phyloP scores from a whole-genome alignment of 2,888 invertebrate genomes.

The Anorthoa munda region DNA sequence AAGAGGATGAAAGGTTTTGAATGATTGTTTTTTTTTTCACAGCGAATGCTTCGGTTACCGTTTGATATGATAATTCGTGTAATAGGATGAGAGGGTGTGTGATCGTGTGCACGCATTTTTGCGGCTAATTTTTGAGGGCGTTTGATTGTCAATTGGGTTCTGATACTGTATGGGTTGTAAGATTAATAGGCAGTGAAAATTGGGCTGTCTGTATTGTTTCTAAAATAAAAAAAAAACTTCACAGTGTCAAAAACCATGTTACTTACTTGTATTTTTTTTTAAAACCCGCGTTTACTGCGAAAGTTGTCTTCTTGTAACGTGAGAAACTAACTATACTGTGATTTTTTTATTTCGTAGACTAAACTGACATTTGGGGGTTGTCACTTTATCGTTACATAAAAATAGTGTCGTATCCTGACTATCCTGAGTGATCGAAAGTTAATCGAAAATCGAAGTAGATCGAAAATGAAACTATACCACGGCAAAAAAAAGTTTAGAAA shows the following conservation, averaged over 20 bases:
- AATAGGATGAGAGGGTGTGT: slow-evolving; percentile 81
- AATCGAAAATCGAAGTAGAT: no score
- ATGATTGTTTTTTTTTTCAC: slow-evolving; percentile 85
- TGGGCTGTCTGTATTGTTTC: not conserved
- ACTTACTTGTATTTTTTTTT: not conserved
- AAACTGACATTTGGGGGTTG: no score
- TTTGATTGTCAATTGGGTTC: slow-evolving; percentile 62
- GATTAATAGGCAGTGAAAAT: slow-evolving; percentile 48
- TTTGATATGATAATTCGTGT: slow-evolving; percentile 90
- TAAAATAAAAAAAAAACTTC: not conserved
- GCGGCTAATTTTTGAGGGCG: slow-evolving; percentile 75
- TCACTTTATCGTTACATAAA: no score
- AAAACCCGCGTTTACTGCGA: no score
- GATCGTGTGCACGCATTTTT: slow-evolving; percentile 85
- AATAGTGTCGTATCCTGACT: no score
- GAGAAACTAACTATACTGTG: no score
- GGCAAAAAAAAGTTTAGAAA: no score
- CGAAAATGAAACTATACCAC: no score
- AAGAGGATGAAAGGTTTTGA: slow-evolving; percentile 88
- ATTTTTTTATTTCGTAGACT: no score
- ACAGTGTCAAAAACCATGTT: not conserved
- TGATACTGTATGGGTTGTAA: slow-evolving; percentile 36
- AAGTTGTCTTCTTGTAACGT: no score
- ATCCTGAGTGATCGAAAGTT: no score
- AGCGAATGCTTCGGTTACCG: slow-evolving; percentile 81